Conservation (phyloP, 92 coral and sea anemone species). For the Parazoanthus atlanticus region DNA sequence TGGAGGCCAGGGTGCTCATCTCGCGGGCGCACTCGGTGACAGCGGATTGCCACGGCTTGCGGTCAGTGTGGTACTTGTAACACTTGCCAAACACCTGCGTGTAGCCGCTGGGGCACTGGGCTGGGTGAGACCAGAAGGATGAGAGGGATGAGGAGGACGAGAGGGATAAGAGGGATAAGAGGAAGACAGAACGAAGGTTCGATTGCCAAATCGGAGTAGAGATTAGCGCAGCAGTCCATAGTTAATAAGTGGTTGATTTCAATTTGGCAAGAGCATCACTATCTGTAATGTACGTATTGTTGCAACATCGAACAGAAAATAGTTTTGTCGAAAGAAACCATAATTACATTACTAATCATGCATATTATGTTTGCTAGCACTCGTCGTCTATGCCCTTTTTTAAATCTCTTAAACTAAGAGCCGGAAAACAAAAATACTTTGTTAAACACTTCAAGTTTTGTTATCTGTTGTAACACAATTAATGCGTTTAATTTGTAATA, state of each 20-base stretch:
- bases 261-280: background rate
- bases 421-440: background rate
- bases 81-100: conserved; percentile 67
- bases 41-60: conserved; percentile 81
- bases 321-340: no score
- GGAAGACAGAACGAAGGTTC: no score
- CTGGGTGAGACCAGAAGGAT: background rate
- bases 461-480: no score
- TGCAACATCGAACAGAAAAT: background rate
- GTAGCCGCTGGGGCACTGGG: conserved; percentile 68
- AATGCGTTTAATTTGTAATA: no score
- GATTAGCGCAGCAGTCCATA: no score
- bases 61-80: conserved; percentile 71
- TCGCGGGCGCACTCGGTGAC: conserved; percentile 68
- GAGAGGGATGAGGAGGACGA: no score
- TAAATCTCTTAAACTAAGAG: background rate
- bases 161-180: background rate
- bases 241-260: background rate
- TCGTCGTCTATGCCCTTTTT: background rate
- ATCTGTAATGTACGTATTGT: no score
- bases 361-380: background rate
- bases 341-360: background rate
- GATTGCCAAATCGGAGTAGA: background rate
- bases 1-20: conserved; percentile 71
- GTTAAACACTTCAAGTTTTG: no score